Conservation (phyloP, 92 coral and sea anemone species). For the Zoanthus solanderi region DNA sequence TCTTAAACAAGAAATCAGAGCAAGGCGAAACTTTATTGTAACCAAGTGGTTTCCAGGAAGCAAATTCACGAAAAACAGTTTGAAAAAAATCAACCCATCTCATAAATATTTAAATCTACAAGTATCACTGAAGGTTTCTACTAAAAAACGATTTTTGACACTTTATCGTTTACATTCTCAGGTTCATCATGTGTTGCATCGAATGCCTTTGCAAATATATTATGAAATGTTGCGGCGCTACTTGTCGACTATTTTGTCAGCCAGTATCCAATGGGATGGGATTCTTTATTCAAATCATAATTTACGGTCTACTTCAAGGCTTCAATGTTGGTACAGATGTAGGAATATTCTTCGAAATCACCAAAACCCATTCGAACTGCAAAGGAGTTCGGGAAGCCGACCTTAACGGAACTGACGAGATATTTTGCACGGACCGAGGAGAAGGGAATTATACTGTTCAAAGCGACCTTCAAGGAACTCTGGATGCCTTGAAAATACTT, state of each 20-base stretch:
- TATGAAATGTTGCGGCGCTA: conserved; percentile 80
- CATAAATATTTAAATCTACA: conserved; percentile 33
- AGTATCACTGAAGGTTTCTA: neutral
- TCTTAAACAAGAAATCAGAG: neutral
- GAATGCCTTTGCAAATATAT: conserved; percentile 81
- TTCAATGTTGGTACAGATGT: conserved; percentile 91
- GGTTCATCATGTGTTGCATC: conserved; percentile 49
- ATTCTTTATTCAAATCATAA: conserved; percentile 78
- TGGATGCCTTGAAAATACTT: conserved; percentile 71
- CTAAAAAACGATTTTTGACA: neutral
- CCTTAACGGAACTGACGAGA: conserved; percentile 76
- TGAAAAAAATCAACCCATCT: neutral
- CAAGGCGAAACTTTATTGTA: neutral
- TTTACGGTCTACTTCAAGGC: conserved; percentile 89
- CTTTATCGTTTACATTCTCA: neutral
- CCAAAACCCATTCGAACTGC: conserved; percentile 73
- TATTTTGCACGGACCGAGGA: conserved; percentile 77
- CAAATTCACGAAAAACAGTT: neutral
- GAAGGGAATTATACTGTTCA: conserved; percentile 79
- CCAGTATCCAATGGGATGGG: conserved; percentile 85
- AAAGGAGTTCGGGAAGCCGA: conserved; percentile 74
- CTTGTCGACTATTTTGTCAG: conserved; percentile 85
- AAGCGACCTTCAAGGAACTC: conserved; percentile 71
- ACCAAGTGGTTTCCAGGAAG: neutral
- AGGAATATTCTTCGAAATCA: conserved; percentile 84